Conservation (phyloP, 2,797 vertebrate genomes). For the Orientallactaga sibirica region DNA sequence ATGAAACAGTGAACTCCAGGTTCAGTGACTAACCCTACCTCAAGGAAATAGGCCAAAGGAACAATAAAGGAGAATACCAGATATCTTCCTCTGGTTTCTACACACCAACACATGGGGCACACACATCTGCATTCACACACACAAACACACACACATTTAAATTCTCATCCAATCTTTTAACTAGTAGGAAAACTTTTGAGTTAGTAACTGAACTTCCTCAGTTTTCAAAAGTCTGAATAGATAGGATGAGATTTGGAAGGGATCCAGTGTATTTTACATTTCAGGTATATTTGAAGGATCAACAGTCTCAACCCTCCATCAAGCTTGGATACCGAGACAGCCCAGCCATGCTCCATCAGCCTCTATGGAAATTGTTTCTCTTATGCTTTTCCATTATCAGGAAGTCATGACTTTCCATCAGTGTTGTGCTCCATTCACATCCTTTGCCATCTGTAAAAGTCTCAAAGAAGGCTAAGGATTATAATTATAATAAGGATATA, state of each 20-base stretch:
- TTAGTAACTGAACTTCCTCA: background rate
- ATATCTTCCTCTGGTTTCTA: too few relatives aligned
- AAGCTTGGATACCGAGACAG: too few relatives aligned
- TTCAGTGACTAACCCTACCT: too few relatives aligned
- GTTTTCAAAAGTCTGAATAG: conserved; percentile 26
- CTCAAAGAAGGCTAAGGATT: background rate
- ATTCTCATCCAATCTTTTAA: conserved; percentile 22
- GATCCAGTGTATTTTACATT: background rate
- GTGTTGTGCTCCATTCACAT: background rate
- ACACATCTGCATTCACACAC: too few relatives aligned
- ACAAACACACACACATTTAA: too few relatives aligned
- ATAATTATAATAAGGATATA: too few relatives aligned
- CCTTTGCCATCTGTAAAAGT: background rate
- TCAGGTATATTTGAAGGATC: background rate
- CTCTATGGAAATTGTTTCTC: background rate
- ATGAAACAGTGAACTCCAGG: too few relatives aligned
- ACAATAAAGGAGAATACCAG: too few relatives aligned
- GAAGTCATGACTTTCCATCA: background rate
- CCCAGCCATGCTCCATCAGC: background rate
- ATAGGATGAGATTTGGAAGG: conserved; percentile 3
- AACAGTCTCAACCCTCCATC: background rate
- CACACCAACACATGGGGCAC: too few relatives aligned
- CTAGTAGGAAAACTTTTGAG: background rate
- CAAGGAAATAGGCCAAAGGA: too few relatives aligned
- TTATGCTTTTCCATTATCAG: background rate